phyloP scores from a whole-genome alignment of 2,888 invertebrate species.

The Brachylomia viminalis region DNA sequence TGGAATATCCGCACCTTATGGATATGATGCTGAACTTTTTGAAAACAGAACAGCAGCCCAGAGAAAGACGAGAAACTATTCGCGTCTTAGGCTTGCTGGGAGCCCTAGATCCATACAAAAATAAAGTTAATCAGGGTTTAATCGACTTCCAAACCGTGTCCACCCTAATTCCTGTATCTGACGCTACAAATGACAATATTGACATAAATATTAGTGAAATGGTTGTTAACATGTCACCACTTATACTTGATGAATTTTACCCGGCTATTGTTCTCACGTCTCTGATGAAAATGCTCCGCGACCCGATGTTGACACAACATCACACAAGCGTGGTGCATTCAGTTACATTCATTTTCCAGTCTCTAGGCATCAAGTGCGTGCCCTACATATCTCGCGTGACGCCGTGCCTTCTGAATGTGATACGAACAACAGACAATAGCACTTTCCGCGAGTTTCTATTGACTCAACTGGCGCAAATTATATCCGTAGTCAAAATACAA shows the following conservation, averaged over 20 bases:
- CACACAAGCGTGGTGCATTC: constrained; percentile 99
- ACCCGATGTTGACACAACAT: constrained; percentile 96
- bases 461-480: constrained; percentile 97
- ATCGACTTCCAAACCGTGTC: constrained; percentile 96
- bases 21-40: constrained; percentile 98
- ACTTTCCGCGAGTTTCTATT: constrained; percentile 98
- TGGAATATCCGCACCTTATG: constrained; percentile 97
- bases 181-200: constrained; percentile 91
- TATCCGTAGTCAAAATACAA: constrained; percentile 98
- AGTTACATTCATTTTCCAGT: constrained; percentile 98
- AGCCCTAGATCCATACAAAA: constrained; percentile 99
- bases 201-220: constrained; percentile 96
- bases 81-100: constrained; percentile 98
- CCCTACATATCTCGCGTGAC: constrained; percentile 97
- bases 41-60: constrained; percentile 97
- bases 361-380: constrained; percentile 98
- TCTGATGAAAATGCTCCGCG: constrained; percentile 97
- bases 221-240: constrained; percentile 97
- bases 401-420: constrained; percentile 96
- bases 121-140: constrained; percentile 98
- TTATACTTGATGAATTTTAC: constrained; percentile 98
- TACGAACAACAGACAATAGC: constrained; percentile 94
- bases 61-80: constrained; percentile 97
- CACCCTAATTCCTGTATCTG: constrained; percentile 94
- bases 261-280: constrained; percentile 99